phyloP scores from a whole-genome alignment of 30 jellyfish, hydroid and myxozoan genomes.

The Rhopilema esculentum region DNA sequence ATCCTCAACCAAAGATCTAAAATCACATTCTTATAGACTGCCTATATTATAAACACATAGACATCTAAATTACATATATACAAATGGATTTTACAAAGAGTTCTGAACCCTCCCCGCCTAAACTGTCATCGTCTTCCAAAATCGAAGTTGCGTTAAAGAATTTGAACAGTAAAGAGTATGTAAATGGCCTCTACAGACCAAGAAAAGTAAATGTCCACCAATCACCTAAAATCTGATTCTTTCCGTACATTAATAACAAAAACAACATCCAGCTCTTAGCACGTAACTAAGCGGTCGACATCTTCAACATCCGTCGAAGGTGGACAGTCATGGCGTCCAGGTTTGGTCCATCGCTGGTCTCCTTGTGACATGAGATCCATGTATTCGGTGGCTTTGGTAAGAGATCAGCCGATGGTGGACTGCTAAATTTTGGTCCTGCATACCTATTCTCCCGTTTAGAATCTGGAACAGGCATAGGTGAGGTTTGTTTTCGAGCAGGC shows the following conservation, averaged over 20 bases:
- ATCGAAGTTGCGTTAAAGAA: not conserved
- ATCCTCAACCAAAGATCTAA: slow-evolving; percentile 9
- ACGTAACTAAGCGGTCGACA: slow-evolving; percentile 65
- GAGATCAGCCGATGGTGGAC: slow-evolving; percentile 98
- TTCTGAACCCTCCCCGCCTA: slow-evolving; percentile 2
- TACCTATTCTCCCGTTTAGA: slow-evolving; percentile 52
- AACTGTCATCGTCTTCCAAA: slow-evolving; percentile 26
- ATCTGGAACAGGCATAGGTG: slow-evolving; percentile 59
- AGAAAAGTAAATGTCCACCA: not conserved
- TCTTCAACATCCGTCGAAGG: slow-evolving; percentile 91
- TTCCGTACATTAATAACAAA: not conserved
- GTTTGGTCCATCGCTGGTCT: slow-evolving; percentile 49
- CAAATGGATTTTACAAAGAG: slow-evolving; percentile 56
- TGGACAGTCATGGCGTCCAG: slow-evolving; percentile 96
- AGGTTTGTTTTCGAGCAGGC: slow-evolving; percentile 17
- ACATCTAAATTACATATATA: slow-evolving; percentile 64
- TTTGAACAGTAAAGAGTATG: slow-evolving; percentile 11
- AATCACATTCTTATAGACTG: slow-evolving; percentile 33
- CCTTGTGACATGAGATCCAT: slow-evolving; percentile 77
- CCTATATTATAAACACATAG: slow-evolving; percentile 62
- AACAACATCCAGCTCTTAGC: not conserved
- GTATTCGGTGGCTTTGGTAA: slow-evolving; percentile 96
- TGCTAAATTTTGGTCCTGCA: slow-evolving; percentile 98
- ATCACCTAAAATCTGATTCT: not conserved
- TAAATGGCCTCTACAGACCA: not conserved